Evolutionary conservation across 2,888 invertebrate genomes (phyloP).

Genomic region (Hypomecis punctinalis): DNA sequence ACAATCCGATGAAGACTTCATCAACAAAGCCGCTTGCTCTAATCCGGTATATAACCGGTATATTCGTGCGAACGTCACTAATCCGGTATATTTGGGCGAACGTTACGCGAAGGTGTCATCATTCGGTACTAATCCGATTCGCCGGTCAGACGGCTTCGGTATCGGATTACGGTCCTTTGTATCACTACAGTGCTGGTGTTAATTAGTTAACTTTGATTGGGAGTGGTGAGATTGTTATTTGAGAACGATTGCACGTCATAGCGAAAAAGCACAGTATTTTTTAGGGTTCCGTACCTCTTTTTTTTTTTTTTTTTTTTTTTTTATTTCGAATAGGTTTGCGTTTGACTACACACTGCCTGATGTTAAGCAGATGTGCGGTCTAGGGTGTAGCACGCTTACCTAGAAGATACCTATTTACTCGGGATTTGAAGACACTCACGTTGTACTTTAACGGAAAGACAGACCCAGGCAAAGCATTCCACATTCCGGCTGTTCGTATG

Average conservation of each 20-base stretch:
- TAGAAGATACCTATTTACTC: no score
- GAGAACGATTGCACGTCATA: background rate
- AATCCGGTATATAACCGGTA: conserved; percentile 20
- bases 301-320: no score
- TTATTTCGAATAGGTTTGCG: no score
- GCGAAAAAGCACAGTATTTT: no score
- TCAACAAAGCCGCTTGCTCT: conserved; percentile 28
- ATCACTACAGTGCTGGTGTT: conserved; percentile 17
- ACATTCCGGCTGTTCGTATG: no score
- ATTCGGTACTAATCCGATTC: conserved; percentile 56
- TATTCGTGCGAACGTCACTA: conserved; percentile 32
- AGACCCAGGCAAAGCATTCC: no score
- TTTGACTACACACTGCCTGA: no score
- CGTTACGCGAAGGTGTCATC: conserved; percentile 52
- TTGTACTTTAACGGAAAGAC: no score
- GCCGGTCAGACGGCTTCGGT: conserved; percentile 52
- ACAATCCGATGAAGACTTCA: conserved; percentile 33
- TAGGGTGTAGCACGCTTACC: no score
- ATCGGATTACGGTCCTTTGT: conserved; percentile 49
- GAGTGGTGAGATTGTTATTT: background rate
- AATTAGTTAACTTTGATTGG: conserved; percentile 26
- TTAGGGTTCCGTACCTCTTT: no score
- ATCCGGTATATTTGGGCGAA: conserved; percentile 56
- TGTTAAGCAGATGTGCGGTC: no score
- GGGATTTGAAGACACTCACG: no score